phyloP scores from a whole-genome alignment of 35 echinoderm and acorn worm genomes.

The Strongylocentrotus purpuratus region DNA sequence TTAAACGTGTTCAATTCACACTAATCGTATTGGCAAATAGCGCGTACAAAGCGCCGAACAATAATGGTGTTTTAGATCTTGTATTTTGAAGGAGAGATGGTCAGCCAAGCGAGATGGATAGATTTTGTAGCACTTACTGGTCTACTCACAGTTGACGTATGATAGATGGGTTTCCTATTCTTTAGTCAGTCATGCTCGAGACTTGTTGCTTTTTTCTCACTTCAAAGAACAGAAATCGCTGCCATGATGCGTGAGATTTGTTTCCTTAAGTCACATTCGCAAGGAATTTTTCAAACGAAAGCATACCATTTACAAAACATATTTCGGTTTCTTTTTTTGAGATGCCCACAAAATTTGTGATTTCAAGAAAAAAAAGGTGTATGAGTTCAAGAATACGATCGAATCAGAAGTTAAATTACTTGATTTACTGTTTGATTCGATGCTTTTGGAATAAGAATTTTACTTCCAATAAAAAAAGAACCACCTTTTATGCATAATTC shows the following conservation, averaged over 20 bases:
- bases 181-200: background rate
- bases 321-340: background rate
- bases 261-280: background rate
- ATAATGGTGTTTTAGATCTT: slow-evolving; percentile 26
- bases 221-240: background rate
- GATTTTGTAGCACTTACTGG: slow-evolving; percentile 10
- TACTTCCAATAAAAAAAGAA: too few species aligned
- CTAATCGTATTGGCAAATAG: slow-evolving; percentile 48
- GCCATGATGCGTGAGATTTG: background rate
- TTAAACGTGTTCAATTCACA: slow-evolving; percentile 32
- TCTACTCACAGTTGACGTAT: background rate
- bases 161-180: background rate
- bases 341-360: background rate
- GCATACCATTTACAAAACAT: background rate
- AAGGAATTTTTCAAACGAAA: background rate
- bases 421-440: too few species aligned
- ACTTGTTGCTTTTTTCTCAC: slow-evolving; percentile 3
- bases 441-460: too few species aligned
- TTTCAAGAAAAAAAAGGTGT: background rate
- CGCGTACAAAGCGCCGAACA: slow-evolving; percentile 27
- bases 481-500: too few species aligned
- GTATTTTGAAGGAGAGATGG: background rate
- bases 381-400: background rate
- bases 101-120: background rate
- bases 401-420: too few species aligned